Evolutionary conservation across 2,888 invertebrate species (phyloP), one percentile per base, ranked within the genome.

Genomic region (Galeruca laticollis): DNA sequence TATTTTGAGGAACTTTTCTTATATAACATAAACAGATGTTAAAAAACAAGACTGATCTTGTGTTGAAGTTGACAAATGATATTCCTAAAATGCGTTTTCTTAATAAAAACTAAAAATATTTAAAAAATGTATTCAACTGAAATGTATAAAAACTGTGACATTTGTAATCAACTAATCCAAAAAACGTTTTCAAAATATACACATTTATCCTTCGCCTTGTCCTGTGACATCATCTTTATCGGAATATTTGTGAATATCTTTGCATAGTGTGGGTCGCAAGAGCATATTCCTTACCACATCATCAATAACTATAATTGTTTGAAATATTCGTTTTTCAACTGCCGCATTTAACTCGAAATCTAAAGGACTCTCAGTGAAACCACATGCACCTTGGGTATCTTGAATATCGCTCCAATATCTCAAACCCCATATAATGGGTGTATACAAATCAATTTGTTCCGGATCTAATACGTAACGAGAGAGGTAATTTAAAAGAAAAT

Each of bases 311-410:
- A 75, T n/a, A 35, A 79, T 71, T 31, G 75, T 71, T 67, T 74
- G 68, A 37, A 77, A 73, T 26, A 77, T 75, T 35, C 69, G 51
- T 60, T 74, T 77, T 67, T 78, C 78, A 49, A 76, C 76, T 20
- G 77, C 75, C 40, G 68, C 47, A 52, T 71, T 67, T 20, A 79
- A 73, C 60, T 75, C 73, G 40, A 73, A 74, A 49, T 73, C 74
- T 18, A 77, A 62, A 37, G 77, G 77, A 56, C 75, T 77, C 47
- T 74, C 73, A 37, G 70, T 73, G 51, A 76, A 79, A 13, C 79
- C 79, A 63, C 77, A 77, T 20, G 79, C 79, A 57, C 78, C 79
- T 79, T 60, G 60, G 73, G 70, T 74, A 62, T 77, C 77, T 70
- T 77, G 77, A 10, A 77, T 40, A 31, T 63, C 69, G 62, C 72